Conservation (phyloP, 2,888 invertebrate species). For the Thecocarcelia acutangulata region DNA sequence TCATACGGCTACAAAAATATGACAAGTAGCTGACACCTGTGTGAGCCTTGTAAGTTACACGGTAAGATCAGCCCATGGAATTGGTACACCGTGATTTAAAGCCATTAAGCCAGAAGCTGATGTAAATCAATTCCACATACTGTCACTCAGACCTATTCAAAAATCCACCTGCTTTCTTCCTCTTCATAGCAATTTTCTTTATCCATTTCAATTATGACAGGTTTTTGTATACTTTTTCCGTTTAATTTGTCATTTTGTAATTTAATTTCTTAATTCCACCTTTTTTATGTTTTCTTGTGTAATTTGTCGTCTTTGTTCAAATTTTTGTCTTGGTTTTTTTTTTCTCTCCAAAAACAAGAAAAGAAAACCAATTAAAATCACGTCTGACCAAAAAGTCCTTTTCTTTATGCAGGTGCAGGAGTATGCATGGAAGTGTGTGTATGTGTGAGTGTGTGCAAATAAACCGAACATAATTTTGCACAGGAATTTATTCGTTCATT, state of each 20-base stretch:
- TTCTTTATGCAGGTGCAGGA: neutral
- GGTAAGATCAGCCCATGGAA: no score
- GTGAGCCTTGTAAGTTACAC: no score
- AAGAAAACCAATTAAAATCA: conserved; percentile 58
- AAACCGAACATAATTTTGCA: neutral
- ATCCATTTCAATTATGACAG: conserved; percentile 13
- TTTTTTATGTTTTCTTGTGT: conserved; percentile 12
- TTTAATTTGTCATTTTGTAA: conserved; percentile 15
- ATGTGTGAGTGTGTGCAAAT: neutral
- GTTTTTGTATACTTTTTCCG: neutral
- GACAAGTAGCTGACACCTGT: no score
- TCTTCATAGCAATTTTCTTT: conserved; percentile 1
- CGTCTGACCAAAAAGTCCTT: conserved; percentile 43
- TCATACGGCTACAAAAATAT: no score
- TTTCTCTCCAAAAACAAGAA: no score
- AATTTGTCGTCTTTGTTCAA: conserved; percentile 10
- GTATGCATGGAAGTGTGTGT: neutral
- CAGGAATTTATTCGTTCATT: conserved; percentile 6
- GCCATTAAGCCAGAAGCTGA: no score
- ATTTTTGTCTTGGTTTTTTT: neutral
- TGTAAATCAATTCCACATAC: no score
- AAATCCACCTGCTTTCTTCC: conserved; percentile 8
- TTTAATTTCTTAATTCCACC: conserved; percentile 4
- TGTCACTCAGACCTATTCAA: neutral
- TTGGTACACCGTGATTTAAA: no score